Percentiles rank a stretch among this genome's conserved stretches.
phyloP scores from a whole-genome alignment of 2,113 vertebrate species.

The Steatornis caripensis region DNA sequence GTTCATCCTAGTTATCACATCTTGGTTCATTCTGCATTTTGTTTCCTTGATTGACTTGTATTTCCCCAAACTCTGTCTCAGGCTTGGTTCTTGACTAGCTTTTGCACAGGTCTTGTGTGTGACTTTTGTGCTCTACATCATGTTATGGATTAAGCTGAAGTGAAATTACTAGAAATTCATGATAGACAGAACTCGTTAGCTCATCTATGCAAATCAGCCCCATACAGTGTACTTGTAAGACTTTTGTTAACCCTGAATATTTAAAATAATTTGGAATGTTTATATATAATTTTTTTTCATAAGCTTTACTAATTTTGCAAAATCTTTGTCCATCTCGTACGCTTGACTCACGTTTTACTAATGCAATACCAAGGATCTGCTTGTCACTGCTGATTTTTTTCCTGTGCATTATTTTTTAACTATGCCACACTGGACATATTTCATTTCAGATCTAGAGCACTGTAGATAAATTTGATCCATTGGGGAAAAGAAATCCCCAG shows the following conservation, averaged over 20 bases:
- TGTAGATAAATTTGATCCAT: not conserved
- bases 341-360: not conserved
- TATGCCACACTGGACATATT: not conserved
- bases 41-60: not conserved
- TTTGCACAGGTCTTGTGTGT: not conserved
- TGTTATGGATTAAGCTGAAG: not conserved
- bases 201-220: not conserved
- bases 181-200: not conserved
- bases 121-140: not conserved
- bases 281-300: not conserved
- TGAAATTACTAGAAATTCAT: not conserved
- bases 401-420: too few relatives aligned
- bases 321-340: not conserved
- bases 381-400: not conserved
- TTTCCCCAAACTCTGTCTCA: not conserved
- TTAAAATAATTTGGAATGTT: not conserved
- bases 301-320: accelerated
- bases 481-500: not conserved
- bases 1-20: not conserved
- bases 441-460: not conserved
- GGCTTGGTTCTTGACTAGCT: not conserved
- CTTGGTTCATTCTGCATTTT: not conserved
- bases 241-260: not conserved
- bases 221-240: not conserved
- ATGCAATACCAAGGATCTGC: not conserved